phyloP scores from a whole-genome alignment of 2,797 vertebrate genomes.

The Sarcoramphus papa region DNA sequence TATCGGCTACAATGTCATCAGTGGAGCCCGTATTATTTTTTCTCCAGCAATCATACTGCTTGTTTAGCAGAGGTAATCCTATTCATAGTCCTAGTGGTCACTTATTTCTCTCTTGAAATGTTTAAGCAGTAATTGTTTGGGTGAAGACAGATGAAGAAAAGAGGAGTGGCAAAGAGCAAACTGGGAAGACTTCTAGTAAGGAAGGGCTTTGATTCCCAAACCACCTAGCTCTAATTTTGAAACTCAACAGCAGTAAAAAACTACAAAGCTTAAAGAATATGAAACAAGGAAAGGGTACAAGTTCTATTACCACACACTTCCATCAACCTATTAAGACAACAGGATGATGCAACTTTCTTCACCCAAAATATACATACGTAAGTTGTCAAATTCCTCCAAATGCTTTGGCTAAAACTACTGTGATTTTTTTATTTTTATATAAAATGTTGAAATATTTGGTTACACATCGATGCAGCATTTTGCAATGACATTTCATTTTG shows the following conservation, averaged over 20 bases:
- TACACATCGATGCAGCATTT: neutral
- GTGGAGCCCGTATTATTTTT: neutral
- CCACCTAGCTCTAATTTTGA: neutral
- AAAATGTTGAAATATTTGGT: neutral
- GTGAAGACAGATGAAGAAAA: neutral
- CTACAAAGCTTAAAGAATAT: neutral
- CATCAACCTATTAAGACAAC: neutral
- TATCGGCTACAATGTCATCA: slow-evolving; percentile 28
- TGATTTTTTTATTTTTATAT: neutral
- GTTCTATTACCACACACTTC: neutral
- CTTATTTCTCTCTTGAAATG: slow-evolving; percentile 5
- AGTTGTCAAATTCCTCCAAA: neutral
- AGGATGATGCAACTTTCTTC: neutral
- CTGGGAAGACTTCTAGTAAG: neutral
- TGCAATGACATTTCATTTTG: neutral
- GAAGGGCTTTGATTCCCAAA: neutral
- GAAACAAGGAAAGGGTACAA: neutral
- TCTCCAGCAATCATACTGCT: neutral
- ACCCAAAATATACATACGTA: neutral
- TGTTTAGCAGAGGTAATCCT: slow-evolving; percentile 13
- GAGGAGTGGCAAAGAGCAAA: neutral
- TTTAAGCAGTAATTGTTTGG: neutral
- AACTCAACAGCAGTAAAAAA: slow-evolving; percentile 9
- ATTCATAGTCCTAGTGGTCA: neutral
- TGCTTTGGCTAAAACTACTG: neutral